A percentile compares a stretch with the other conserved stretches of the same genome.
Evolutionary conservation across 2,888 invertebrate genomes (phyloP).

Genomic region (Bombylius discolor): DNA sequence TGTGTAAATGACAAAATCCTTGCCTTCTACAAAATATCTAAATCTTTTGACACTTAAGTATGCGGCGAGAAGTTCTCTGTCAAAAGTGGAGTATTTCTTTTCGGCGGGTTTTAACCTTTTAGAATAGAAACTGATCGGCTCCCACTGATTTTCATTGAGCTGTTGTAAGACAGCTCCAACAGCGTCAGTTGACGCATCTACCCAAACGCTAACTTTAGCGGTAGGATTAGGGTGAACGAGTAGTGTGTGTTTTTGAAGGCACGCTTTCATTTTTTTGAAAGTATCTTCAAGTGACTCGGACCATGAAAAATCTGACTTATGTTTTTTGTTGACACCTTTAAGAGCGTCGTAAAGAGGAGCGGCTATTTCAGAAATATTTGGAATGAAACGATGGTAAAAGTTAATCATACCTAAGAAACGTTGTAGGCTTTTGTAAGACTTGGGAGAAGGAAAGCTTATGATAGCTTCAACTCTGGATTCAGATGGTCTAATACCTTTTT

Average conservation of each 20-base stretch:
- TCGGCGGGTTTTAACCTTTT: not conserved
- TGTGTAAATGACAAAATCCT: not conserved
- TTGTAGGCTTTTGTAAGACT: not conserved
- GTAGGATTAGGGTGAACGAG: slow-evolving; percentile 1
- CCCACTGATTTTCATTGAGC: not conserved
- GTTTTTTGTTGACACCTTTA: not conserved
- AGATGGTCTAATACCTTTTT: not conserved
- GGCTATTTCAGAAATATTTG: not conserved
- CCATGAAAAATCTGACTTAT: not conserved
- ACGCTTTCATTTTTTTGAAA: not conserved
- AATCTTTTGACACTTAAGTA: not conserved
- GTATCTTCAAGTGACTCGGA: not conserved
- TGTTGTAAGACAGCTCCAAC: not conserved
- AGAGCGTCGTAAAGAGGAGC: not conserved
- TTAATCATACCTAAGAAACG: not conserved
- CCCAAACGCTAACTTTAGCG: slow-evolving; percentile 2
- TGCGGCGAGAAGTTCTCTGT: not conserved
- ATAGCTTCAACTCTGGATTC: not conserved
- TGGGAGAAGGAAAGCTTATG: not conserved
- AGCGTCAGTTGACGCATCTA: slow-evolving; percentile 4
- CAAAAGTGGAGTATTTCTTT: not conserved
- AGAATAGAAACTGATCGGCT: slow-evolving; percentile 1
- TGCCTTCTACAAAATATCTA: not conserved
- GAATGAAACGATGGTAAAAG: not conserved
- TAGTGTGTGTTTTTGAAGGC: not conserved